phyloP scores from a whole-genome alignment of 2,113 vertebrate genomes.

The Pseudolaguvia tuberculata region DNA sequence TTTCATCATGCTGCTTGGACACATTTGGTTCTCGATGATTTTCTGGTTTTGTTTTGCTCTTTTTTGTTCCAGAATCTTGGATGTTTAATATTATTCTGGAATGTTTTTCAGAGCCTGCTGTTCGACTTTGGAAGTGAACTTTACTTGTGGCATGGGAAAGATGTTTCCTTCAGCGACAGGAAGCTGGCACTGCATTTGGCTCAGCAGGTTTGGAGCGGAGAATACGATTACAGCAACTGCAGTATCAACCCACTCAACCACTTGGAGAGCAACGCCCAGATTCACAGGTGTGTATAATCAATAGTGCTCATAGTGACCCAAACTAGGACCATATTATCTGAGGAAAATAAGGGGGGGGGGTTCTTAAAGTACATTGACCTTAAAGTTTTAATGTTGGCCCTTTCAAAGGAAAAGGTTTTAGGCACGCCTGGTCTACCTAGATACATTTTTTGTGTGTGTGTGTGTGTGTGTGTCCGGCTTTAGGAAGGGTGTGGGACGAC shows the following conservation, averaged over 20 bases:
- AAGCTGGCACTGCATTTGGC: constrained; percentile 67
- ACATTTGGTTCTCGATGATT: neutral
- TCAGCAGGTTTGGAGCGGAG: constrained; percentile 69
- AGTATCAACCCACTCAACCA: constrained; percentile 72
- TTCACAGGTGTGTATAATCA: constrained; percentile 52
- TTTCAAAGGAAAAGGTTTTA: no score
- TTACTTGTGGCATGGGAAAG: constrained; percentile 72
- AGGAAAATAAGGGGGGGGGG: no score
- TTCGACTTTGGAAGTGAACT: constrained; percentile 76
- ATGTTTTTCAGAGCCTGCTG: constrained; percentile 63
- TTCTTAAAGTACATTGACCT: no score
- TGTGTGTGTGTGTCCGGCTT: neutral
- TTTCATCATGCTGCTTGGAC: neutral
- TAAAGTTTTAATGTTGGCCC: no score
- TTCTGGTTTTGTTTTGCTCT: neutral
- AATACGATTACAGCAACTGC: constrained; percentile 74
- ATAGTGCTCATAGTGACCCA: no score
- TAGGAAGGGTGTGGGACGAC: constrained; percentile 70
- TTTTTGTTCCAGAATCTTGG: neutral
- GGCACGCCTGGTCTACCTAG: no score
- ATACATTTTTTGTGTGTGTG: neutral
- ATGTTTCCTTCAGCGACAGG: constrained; percentile 58
- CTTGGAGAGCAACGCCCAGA: constrained; percentile 48
- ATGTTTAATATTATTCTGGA: neutral
- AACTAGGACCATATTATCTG: no score